These are phyloP conservation scores for Stegastes partitus DNA, from an alignment of 2,113 vertebrate genomes.

Conservation along the genomic window DNA sequence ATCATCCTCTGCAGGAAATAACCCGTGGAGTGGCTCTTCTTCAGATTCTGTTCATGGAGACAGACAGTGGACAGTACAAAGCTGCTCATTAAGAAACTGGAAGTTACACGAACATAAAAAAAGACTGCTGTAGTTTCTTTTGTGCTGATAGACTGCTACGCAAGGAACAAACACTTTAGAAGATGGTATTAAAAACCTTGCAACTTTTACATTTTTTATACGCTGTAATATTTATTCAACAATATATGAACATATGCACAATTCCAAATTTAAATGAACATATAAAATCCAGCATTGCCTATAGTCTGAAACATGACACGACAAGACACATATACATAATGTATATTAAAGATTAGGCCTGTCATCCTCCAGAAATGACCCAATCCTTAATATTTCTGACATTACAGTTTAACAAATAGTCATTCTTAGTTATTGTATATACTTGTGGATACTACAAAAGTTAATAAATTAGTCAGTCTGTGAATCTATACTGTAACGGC, in stretches of 20 bases:
- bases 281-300: constrained; percentile 59
- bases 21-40: neutral
- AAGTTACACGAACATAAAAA: neutral
- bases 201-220: constrained; percentile 28
- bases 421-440: neutral
- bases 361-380: neutral
- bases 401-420: neutral
- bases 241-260: constrained; percentile 53
- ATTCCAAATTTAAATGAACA: constrained; percentile 11
- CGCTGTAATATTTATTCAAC: constrained; percentile 67
- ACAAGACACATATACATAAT: constrained; percentile 29
- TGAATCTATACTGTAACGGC: neutral
- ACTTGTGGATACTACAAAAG: constrained; percentile 13
- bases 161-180: neutral
- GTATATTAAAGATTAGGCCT: constrained; percentile 16
- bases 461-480: constrained; percentile 17
- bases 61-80: neutral
- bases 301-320: constrained; percentile 28
- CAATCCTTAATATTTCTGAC: constrained; percentile 19
- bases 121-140: neutral
- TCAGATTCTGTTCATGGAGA: neutral
- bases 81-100: neutral
- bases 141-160: neutral
- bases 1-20: neutral
- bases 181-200: neutral